phyloP scores from a whole-genome alignment of 23 tunicate genomes.

The Ciona savignyi region DNA sequence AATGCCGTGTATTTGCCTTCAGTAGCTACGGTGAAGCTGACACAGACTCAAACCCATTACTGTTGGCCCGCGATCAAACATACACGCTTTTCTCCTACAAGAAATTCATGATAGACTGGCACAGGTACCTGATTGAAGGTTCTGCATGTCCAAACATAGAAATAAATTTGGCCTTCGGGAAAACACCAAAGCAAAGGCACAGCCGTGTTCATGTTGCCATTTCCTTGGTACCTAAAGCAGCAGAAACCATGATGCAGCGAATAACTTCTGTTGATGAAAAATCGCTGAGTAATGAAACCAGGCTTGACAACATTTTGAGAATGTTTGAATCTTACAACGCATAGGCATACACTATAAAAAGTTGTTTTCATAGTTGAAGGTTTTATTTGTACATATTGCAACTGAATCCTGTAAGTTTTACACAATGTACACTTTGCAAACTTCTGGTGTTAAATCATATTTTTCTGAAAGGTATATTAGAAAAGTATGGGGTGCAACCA shows the following conservation, averaged over 20 bases:
- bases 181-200: conserved; percentile 50
- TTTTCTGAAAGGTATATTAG: too few species aligned
- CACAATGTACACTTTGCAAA: too few species aligned
- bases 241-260: conserved; percentile 41
- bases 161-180: conserved; percentile 44
- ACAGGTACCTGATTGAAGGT: conserved; percentile 46
- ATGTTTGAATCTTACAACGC: conserved; percentile 15
- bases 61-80: conserved; percentile 9
- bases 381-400: too few species aligned
- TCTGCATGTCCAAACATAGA: conserved; percentile 41
- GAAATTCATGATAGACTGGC: conserved; percentile 41
- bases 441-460: too few species aligned
- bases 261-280: conserved; percentile 8
- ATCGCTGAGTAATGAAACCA: conserved; percentile 11
- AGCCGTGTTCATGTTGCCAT: conserved; percentile 48
- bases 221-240: conserved; percentile 47
- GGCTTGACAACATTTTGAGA: conserved; percentile 34
- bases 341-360: background rate
- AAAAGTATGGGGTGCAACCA: too few species aligned
- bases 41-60: conserved; percentile 28
- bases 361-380: too few species aligned
- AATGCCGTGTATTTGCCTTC: conserved; percentile 40
- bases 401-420: too few species aligned
- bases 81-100: conserved; percentile 40
- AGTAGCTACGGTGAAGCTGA: conserved; percentile 33